Evolutionary conservation across 2,888 invertebrate genomes (phyloP).

Genomic region (Yponomeuta malinellus): DNA sequence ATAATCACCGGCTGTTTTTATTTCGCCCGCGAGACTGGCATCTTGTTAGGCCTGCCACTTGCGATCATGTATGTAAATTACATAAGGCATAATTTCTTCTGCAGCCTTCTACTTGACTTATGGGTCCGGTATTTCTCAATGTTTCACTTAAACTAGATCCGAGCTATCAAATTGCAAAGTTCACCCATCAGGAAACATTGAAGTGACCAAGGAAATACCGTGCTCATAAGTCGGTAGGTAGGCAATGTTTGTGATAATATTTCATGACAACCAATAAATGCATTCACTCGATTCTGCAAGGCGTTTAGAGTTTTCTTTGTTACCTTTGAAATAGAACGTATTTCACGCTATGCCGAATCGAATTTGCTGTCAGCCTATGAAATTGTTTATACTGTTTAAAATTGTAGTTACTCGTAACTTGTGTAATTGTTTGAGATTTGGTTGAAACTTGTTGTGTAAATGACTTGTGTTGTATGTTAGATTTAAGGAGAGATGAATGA

Average conservation of each 20-base stretch:
- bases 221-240: background rate
- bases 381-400: slow-evolving; percentile 1
- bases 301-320: background rate
- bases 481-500: background rate
- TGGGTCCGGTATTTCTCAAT: slow-evolving; percentile 2
- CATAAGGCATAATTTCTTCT: background rate
- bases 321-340: background rate
- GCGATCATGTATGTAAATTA: background rate
- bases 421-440: background rate
- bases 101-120: background rate
- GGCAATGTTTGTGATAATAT: background rate
- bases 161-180: background rate
- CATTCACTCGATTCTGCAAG: background rate
- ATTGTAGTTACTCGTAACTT: background rate
- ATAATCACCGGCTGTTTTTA: background rate
- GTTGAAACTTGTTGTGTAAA: background rate
- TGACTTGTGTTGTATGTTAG: slow-evolving; percentile 10
- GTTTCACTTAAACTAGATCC: background rate
- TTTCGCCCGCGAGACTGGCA: background rate
- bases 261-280: background rate
- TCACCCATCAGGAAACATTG: background rate
- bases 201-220: background rate
- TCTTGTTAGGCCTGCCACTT: background rate
- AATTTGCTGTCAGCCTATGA: background rate
- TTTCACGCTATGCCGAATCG: background rate